Evolutionary conservation across 2,113 vertebrate species (phyloP), one percentile per base, ranked within the genome.

Genomic region (Tragelaphus strepsiceros): DNA sequence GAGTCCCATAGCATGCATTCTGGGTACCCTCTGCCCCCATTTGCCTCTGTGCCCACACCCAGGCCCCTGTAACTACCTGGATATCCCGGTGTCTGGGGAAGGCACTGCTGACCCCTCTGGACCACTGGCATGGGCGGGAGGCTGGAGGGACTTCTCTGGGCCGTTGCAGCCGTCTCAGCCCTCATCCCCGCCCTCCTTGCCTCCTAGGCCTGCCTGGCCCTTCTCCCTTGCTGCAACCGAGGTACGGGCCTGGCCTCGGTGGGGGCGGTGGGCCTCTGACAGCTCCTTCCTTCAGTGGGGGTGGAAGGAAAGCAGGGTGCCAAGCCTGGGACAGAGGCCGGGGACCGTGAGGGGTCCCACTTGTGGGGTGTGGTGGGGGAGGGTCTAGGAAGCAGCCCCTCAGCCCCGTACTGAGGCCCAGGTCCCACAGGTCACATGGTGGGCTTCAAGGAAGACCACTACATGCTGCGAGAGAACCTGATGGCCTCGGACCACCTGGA

Each of bases 371-470:
- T 13, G 12, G 14, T 3, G 21, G 2, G 30, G 46, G 74, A 4
- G 4, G 53, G 85, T 24, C 54, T 51, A 2, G 51, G 9, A 46
- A 16, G 64, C 43, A 22, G 2, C 49, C 49, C 32, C 2, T 3
- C 43, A 22, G 3, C 46, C 49, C 35, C 0, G 1, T 11, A 10
- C 82, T 78, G 87, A 97, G 56, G 21, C 24, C 53, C 16, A 14
- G 12, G 71, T 74, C 90, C 95, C 89, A 0, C 98, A 99, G 99
- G 99, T 71, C 99, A 99, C 93, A 99, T 98, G 46, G 99, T 99
- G 58, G 99, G 99, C 97, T 99, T 99, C 97, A 99, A 99, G 98
- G 99, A 99, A 97, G 99, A 99, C 13, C 99, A 99, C 92, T 99
- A 99, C 98, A 98, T 99, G 99, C 98, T 99, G 3, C 99, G 99